These are phyloP conservation scores for Falco punctatus DNA, from an alignment of 2,113 vertebrate species.

Conservation along the genomic window DNA sequence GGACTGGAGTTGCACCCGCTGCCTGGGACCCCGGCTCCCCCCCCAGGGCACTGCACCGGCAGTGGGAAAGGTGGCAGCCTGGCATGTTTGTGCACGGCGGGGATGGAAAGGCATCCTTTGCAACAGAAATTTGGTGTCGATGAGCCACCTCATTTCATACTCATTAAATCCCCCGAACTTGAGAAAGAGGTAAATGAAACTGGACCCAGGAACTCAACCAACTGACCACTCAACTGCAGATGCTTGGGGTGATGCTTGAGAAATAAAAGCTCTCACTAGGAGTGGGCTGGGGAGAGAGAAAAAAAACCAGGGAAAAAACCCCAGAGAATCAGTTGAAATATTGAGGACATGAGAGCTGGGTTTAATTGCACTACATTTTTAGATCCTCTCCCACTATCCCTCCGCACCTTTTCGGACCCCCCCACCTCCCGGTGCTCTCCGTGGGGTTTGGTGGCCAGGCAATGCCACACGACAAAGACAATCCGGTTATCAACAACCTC, in stretches of 20 bases:
- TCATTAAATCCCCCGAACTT: neutral
- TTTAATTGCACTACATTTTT: slow-evolving; percentile 30
- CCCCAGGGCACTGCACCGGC: neutral
- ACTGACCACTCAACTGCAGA: neutral
- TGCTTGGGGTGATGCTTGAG: neutral
- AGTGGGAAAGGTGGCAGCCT: neutral
- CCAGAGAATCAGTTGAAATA: slow-evolving; percentile 4
- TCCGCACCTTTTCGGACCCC: neutral
- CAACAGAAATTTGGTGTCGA: neutral
- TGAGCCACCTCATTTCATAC: neutral
- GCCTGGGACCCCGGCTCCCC: neutral
- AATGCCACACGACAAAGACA: neutral
- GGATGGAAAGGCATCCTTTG: neutral
- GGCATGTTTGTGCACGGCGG: neutral
- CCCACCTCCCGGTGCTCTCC: neutral
- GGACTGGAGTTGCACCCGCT: neutral
- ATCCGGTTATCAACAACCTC: neutral
- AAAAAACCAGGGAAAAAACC: neutral
- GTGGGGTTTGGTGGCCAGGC: neutral
- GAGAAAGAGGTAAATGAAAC: slow-evolving; percentile 9
- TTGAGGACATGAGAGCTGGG: slow-evolving; percentile 12
- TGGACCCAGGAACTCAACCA: neutral
- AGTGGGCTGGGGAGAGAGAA: neutral
- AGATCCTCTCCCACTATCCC: neutral
- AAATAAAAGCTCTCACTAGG: neutral